Evolutionary conservation across 2,888 invertebrate species (phyloP), one percentile per base, ranked within the genome.

Genomic region (Chironomus riparius): DNA sequence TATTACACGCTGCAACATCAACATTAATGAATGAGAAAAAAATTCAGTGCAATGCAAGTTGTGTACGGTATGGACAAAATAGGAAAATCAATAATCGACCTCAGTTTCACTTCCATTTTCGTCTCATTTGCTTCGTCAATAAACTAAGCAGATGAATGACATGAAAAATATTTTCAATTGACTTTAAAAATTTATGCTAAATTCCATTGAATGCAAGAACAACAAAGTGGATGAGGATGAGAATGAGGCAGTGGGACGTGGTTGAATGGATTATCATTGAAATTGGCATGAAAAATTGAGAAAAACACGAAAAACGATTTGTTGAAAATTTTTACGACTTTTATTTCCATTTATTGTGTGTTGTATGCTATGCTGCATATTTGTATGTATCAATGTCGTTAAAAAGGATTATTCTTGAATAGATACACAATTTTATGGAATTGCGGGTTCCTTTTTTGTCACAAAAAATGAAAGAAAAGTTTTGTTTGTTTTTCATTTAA

Each of bases 261-360:
- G 18, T 56, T 56, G 18, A 15, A 15, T 56, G 56, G 15, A 56
- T 15, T 15, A 15, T n/a, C 56, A 56, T 15, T 18, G 56, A 15
- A 56, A 70, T 48, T 47, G n/a, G 13, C n/a, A 68, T 22, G 5
- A 28, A 15, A 68, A 74, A 74, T 74, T 74, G 74, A 74, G 68
- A 47, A n/a, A 47, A 74, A 74, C 65, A 68, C 74, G 74, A 74
- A 74, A 74, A 74, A 68, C 74, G 74, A 74, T 74, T 74, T 74
- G 74, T 48, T 74, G 74, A 74, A 74, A 74, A 68, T 48, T 74
- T 74, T 74, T 68, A 74, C 47, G 74, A 48, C 21, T 68, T 24
- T 73, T 72, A 15, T 18, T 56, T 56, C 24, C 12, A 3, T 48
- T 15, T 56, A 38, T 38, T 38, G 38, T 38, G 38, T 38, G 38